Evolutionary conservation across 2,888 invertebrate species (phyloP).

Genomic region (Apantesis nais): DNA sequence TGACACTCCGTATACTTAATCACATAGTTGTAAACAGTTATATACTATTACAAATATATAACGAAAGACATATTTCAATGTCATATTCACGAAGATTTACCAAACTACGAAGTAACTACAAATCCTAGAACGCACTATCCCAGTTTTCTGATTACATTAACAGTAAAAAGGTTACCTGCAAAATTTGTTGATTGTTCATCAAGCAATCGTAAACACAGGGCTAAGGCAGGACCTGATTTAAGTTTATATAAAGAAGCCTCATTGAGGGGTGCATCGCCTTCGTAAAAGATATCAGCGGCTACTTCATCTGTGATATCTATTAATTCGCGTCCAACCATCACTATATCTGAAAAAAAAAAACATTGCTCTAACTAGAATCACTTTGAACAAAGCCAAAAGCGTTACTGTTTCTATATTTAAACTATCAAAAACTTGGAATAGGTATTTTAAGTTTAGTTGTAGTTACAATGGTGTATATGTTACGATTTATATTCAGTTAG

Average conservation of each 20-base stretch:
- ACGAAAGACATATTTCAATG: no score
- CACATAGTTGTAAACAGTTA: no score
- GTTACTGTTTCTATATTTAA: not conserved
- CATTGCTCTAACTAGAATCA: not conserved
- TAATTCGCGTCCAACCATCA: slow-evolving; percentile 75
- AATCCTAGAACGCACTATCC: not conserved
- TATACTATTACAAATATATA: no score
- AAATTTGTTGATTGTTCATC: slow-evolving; percentile 65
- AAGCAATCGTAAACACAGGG: slow-evolving; percentile 71
- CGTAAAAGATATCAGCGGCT: slow-evolving; percentile 69
- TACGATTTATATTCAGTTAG: no score
- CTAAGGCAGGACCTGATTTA: slow-evolving; percentile 64
- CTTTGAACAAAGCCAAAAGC: no score
- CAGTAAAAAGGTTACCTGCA: slow-evolving; percentile 50
- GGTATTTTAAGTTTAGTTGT: not conserved
- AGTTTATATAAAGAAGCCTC: slow-evolving; percentile 70
- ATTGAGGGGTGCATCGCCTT: slow-evolving; percentile 71
- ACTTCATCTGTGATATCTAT: slow-evolving; percentile 61
- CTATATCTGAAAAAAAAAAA: slow-evolving; percentile 61
- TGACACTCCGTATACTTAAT: no score
- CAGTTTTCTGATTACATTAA: not conserved
- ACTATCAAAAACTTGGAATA: not conserved
- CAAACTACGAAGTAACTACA: not conserved
- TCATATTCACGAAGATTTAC: no score
- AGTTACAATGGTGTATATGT: no score